These are phyloP conservation scores for Rotaria sp. DNA, from an alignment of 2,888 invertebrate genomes.

Conservation along the genomic window DNA sequence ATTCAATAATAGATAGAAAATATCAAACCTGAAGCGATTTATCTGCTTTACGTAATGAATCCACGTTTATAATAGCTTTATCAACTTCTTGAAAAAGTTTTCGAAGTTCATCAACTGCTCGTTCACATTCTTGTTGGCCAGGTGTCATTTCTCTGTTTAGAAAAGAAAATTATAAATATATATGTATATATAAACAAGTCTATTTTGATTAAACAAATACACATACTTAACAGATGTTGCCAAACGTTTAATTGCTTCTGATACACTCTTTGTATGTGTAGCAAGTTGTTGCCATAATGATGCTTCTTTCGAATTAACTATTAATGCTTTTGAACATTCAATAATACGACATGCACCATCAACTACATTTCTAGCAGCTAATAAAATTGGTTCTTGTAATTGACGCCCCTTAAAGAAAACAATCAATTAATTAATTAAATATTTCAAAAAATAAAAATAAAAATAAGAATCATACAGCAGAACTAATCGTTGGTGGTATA, in stretches of 20 bases:
- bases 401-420: slow-evolving; percentile 62
- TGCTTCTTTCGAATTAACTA: slow-evolving; percentile 79
- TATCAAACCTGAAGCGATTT: not conserved
- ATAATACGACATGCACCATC: slow-evolving; percentile 84
- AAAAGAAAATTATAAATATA: not conserved
- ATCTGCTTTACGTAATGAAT: not conserved
- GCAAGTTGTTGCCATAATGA: slow-evolving; percentile 88
- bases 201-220: too few relatives aligned
- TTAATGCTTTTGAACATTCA: slow-evolving; percentile 77
- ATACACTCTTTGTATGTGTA: slow-evolving; percentile 84
- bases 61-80: slow-evolving; percentile 11
- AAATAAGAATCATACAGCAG: slow-evolving; percentile 57
- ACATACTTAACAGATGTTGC: slow-evolving; percentile 75
- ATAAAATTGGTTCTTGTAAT: slow-evolving; percentile 78
- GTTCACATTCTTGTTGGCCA: slow-evolving; percentile 84
- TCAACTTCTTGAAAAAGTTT: slow-evolving; percentile 16
- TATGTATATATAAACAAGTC: not conserved
- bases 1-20: slow-evolving; percentile 18
- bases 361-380: slow-evolving; percentile 70
- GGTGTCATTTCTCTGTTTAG: slow-evolving; percentile 76
- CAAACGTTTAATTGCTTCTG: slow-evolving; percentile 86
- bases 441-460: not conserved
- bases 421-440: not conserved
- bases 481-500: slow-evolving; percentile 80
- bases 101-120: slow-evolving; percentile 65